A percentile compares a stretch with the other conserved stretches of the same genome.
These are phyloP conservation scores for Pandemis cinnamomeana DNA, from an alignment of 2,888 invertebrate genomes.

Conservation along the genomic window DNA sequence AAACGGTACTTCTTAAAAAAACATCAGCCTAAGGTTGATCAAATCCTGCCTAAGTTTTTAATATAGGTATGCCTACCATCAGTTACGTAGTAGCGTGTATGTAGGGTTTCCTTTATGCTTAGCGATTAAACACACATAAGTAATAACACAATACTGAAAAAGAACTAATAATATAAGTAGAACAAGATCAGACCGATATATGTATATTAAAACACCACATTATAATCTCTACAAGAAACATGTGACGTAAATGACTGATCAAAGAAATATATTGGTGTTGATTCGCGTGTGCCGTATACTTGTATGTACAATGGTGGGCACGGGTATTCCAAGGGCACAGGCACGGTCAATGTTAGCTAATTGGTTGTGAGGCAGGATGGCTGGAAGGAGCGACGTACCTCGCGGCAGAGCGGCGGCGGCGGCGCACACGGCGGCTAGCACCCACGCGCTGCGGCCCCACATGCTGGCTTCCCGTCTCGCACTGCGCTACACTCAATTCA, in stretches of 20 bases:
- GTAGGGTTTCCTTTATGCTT: too few species aligned
- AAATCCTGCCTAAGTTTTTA: too few species aligned
- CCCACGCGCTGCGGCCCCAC: constrained; percentile 20
- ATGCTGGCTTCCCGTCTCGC: constrained; percentile 28
- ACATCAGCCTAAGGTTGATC: too few species aligned
- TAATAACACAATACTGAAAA: too few species aligned
- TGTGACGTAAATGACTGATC: neutral
- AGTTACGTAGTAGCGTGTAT: too few species aligned
- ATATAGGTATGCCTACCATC: too few species aligned
- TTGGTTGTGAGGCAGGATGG: neutral
- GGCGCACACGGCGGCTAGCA: constrained; percentile 11
- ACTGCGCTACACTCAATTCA: constrained; percentile 15
- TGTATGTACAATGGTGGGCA: neutral
- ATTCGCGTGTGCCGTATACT: neutral
- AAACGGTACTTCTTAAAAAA: too few species aligned
- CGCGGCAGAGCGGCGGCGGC: neutral
- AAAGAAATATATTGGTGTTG: neutral
- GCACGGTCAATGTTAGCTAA: neutral
- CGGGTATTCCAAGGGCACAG: neutral
- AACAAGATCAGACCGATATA: neutral
- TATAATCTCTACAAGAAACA: neutral
- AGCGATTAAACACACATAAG: neutral
- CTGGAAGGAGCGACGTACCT: constrained; percentile 9
- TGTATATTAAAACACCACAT: neutral
- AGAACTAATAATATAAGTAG: neutral